Evolutionary conservation across 2,888 invertebrate species (phyloP), one percentile per base, ranked within the genome.

Genomic region (Tinea trinotella): DNA sequence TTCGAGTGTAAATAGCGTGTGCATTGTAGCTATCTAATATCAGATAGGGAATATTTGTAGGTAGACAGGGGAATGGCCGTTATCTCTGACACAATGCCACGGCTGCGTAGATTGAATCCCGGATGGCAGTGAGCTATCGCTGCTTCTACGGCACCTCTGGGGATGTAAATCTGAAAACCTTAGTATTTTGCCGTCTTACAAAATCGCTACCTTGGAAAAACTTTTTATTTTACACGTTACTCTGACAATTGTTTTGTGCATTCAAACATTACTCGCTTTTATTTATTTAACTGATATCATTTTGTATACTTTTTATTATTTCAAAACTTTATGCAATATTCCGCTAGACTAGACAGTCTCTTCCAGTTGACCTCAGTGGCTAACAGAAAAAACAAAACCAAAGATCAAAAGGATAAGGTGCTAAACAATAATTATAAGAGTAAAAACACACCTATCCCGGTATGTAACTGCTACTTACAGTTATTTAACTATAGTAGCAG

Each of bases 81-180:
- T 46, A 46, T 46, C 52, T 7, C 10, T 52, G 52, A 17, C 54
- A 30, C 48, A 19, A 34, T 53, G 53, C 46, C 52, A 24, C 56
- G 56, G 24, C 52, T 30, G 17, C 55, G 34, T 52, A 58, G 59
- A 59, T 58, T 59, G 58, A 57, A 53, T 55, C 57, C 57, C 55
- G 55, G 52, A 57, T 54, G 56, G 54, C 54, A 52, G 55, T 56
- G 60, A 60, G 58, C 56, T 58, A 60, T 58, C 56, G 58, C 55
- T 54, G 48, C 55, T 56, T 56, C 55, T 56, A 60, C 57, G 40
- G 54, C 60, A 56, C 60, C 60, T 56, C 46, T 18, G 59, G 60
- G 56, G 54, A 55, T 35, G 55, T 53, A 49, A 59, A 58, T 57
- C 55, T 46, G 46, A 17, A 46, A 40, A 46, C 46, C 46, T 53